These are phyloP conservation scores for Drosophila malerkotliana DNA, from an alignment of 1,140 invertebrate species.

Conservation along the genomic window DNA sequence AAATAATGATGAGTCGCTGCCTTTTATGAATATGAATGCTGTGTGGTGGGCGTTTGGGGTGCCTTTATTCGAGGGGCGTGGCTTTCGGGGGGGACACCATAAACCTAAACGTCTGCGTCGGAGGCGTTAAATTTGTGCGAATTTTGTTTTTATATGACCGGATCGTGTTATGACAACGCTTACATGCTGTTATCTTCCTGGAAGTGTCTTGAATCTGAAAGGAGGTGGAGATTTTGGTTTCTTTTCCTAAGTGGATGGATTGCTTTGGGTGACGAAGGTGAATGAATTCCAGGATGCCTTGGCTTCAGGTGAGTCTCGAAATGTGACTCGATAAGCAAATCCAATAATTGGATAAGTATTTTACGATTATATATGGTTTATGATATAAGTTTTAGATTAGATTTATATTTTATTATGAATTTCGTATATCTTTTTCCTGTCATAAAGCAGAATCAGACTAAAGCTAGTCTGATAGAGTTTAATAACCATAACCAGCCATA, in stretches of 20 bases:
- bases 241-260: slow-evolving; percentile 41
- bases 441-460: no score
- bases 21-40: slow-evolving; percentile 78
- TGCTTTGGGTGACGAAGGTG: slow-evolving; percentile 8
- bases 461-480: background rate
- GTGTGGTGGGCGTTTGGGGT: background rate
- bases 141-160: slow-evolving; percentile 67
- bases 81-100: slow-evolving; percentile 22
- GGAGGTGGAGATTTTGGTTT: background rate
- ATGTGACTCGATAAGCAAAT: background rate
- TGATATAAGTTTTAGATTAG: no score
- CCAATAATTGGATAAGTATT: slow-evolving; percentile 13
- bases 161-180: slow-evolving; percentile 72
- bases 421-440: no score
- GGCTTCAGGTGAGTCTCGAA: slow-evolving; percentile 8
- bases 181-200: slow-evolving; percentile 65
- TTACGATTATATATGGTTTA: background rate
- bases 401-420: no score
- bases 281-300: background rate
- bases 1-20: slow-evolving; percentile 69
- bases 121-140: slow-evolving; percentile 67
- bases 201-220: background rate
- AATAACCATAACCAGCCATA: slow-evolving; percentile 39
- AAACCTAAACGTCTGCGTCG: slow-evolving; percentile 61
- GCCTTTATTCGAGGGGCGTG: background rate